A percentile compares a stretch with the other conserved stretches of the same genome.
These are phyloP conservation scores for Eupithecia dodoneata DNA, from an alignment of 2,888 invertebrate genomes.

Conservation along the genomic window DNA sequence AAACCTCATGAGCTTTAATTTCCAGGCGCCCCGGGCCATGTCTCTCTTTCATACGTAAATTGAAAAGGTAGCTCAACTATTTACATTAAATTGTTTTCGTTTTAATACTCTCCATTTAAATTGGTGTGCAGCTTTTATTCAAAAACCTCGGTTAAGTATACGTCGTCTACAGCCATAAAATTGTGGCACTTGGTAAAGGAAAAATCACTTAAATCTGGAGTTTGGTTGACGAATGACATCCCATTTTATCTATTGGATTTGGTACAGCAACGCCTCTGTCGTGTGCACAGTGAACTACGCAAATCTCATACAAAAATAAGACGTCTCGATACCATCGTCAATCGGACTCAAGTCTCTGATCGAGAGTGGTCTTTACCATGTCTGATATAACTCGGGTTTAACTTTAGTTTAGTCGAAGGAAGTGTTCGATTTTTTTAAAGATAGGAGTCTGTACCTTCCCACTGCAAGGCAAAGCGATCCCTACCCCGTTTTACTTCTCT, in stretches of 20 bases:
- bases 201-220: too few relatives aligned
- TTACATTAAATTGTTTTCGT: constrained; percentile 43
- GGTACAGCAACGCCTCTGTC: too few relatives aligned
- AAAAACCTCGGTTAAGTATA: background rate
- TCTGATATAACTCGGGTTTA: background rate
- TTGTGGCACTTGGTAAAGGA: background rate
- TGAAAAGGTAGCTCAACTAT: constrained; percentile 72
- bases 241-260: too few relatives aligned
- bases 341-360: too few relatives aligned
- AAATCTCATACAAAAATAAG: too few relatives aligned
- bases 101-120: constrained; percentile 38
- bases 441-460: background rate
- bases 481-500: background rate
- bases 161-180: background rate
- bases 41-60: constrained; percentile 76
- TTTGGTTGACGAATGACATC: too few relatives aligned
- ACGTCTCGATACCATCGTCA: too few relatives aligned
- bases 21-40: constrained; percentile 74
- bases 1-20: constrained; percentile 76
- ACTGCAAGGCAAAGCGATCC: background rate
- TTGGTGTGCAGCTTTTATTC: constrained; percentile 40
- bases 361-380: background rate
- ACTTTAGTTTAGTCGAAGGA: background rate
- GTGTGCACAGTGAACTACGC: too few relatives aligned
- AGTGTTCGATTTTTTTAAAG: background rate